A percentile compares a stretch with the other conserved stretches of the same genome.
These are phyloP conservation scores for Oscheius myriophilus DNA, from an alignment of 2,888 invertebrate species.

Conservation along the genomic window DNA sequence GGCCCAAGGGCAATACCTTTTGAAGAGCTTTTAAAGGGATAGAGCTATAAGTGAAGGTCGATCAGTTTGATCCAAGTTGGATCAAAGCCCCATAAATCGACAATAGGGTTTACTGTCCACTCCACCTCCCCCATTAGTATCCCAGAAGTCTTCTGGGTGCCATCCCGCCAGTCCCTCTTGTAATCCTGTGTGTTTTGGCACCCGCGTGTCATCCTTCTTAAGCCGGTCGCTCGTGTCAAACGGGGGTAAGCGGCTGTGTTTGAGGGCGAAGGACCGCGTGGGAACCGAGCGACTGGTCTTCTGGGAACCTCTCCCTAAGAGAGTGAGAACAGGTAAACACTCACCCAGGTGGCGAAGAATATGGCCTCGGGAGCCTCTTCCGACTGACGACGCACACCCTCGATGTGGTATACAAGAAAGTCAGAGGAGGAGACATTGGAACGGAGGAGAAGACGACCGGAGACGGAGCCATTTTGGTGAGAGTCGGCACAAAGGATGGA, in stretches of 20 bases:
- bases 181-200: no score
- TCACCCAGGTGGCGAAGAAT: constrained; percentile 28
- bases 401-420: constrained; percentile 27
- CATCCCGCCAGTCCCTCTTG: no score
- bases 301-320: no score
- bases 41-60: no score
- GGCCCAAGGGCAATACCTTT: no score
- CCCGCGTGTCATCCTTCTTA: no score
- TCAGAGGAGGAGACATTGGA: constrained; percentile 12
- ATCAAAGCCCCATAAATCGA: no score
- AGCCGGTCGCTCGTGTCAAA: constrained; percentile 9
- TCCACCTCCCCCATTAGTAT: no score
- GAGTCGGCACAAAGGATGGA: constrained; percentile 22
- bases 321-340: background rate
- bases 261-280: background rate
- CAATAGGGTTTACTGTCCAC: no score
- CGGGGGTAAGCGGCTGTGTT: constrained; percentile 9
- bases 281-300: background rate
- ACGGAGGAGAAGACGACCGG: constrained; percentile 22
- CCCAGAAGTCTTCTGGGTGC: no score
- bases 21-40: no score
- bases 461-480: constrained; percentile 8
- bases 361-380: constrained; percentile 24
- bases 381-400: constrained; percentile 24
- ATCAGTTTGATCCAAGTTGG: no score